Evolutionary conservation across 2,113 vertebrate species (phyloP).

Genomic region (Pitta sordida): DNA sequence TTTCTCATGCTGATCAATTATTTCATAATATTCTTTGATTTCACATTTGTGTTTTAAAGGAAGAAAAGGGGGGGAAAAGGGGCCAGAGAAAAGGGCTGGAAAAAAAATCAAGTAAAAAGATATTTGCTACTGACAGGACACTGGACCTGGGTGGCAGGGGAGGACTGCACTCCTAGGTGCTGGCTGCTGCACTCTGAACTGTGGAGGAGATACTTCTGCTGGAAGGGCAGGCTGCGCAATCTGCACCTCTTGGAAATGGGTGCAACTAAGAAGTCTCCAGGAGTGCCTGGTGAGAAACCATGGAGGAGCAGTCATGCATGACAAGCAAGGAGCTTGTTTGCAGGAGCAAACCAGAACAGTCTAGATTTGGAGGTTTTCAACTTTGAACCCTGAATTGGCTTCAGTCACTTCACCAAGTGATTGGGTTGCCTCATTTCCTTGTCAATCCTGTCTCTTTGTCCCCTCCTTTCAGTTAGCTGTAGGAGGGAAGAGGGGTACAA

Average conservation of each 20-base stretch:
- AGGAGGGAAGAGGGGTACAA: neutral
- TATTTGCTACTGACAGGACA: neutral
- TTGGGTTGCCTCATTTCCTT: neutral
- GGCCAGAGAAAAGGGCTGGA: rapidly evolving
- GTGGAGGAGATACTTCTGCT: neutral
- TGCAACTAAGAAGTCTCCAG: neutral
- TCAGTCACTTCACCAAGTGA: rapidly evolving
- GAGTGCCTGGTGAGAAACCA: no score
- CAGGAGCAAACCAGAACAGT: neutral
- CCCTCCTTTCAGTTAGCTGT: neutral
- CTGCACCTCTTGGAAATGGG: rapidly evolving
- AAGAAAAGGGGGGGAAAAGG: neutral
- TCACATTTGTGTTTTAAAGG: neutral
- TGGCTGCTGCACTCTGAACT: neutral
- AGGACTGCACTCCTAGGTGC: neutral
- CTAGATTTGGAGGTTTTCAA: neutral
- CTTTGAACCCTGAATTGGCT: neutral
- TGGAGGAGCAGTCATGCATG: rapidly evolving
- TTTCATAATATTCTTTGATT: neutral
- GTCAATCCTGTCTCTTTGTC: rapidly evolving
- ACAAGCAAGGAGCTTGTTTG: neutral
- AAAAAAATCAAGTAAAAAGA: no score
- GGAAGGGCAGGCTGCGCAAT: neutral
- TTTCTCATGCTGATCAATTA: neutral
- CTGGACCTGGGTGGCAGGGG: neutral